Base-by-base conservation (phyloP, 2,888 invertebrate species). In the Caenorhabditis virilis region DNA sequence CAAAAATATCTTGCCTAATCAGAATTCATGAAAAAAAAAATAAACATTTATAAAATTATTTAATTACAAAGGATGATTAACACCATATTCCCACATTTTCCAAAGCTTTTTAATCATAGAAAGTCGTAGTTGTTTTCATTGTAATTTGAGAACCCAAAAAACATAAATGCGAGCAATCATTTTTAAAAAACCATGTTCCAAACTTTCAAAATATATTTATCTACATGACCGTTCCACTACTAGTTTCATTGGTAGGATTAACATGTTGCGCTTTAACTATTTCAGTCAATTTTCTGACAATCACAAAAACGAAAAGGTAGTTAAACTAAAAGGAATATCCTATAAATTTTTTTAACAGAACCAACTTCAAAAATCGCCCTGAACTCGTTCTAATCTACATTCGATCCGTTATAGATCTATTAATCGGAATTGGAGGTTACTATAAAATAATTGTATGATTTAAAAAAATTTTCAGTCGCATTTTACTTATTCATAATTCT, bases 191-290 rank as follows among this genome's bases (percentile, higher is more conserved):
- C n/a, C n/a, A n/a, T n/a, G n/a, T n/a, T n/a, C n/a, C n/a, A n/a
- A n/a, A n/a, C n/a, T n/a, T n/a, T n/a, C n/a, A n/a, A n/a, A n/a
- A n/a, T n/a, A n/a, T n/a, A n/a, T n/a, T n/a, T n/a, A n/a, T n/a
- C 25, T 23, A 38, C 16, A 62, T 62, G 62, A 62, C 62, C 11
- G 49, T 62, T 6, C 56, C 62, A 16, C 22, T 62, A 13, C 48
- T 62, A 5, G 52, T 62, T 16, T 52, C 56, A 13, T 42, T 62
- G 3, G 52, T 62, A n/a, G 51, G 62, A 5, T 38, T 62, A 16
- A 62, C 62, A 27, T 43, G 45, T 7, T 51, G 62, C 15, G 39
- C 47, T 30, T 42, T 62, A 2, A 56, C 56, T 2, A 52, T 56
- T 20, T 51, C 52, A 9, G 52, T 62, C 16, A 62, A 62, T 36